Conservation (phyloP, 2,888 invertebrate genomes). For the Agriopis aurantiaria region DNA sequence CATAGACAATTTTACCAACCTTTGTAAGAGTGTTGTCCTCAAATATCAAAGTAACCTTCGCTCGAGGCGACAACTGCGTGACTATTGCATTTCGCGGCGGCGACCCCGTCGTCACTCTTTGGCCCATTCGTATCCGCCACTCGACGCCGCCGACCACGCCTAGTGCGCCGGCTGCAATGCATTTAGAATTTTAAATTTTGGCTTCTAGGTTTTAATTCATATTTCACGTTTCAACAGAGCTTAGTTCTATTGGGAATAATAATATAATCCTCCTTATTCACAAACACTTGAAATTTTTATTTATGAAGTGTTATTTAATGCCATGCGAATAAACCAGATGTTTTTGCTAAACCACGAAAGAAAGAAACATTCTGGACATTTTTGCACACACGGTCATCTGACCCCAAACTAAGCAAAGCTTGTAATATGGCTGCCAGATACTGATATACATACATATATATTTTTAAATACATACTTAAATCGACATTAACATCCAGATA, state of each 20-base stretch:
- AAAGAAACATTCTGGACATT: too few relatives aligned
- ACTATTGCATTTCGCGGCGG: conserved; percentile 75
- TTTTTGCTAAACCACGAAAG: too few relatives aligned
- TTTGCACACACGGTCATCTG: too few relatives aligned
- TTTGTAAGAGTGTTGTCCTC: conserved; percentile 76
- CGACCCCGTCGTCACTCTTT: conserved; percentile 70
- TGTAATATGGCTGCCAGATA: too few relatives aligned
- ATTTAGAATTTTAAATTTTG: conserved; percentile 8
- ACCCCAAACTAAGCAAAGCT: too few relatives aligned
- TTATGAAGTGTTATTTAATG: too few relatives aligned
- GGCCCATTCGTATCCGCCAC: conserved; percentile 77
- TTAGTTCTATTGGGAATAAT: not conserved
- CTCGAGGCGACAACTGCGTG: conserved; percentile 75
- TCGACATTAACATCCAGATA: too few relatives aligned
- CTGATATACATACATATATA: too few relatives aligned
- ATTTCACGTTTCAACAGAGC: not conserved
- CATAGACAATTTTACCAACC: conserved; percentile 50
- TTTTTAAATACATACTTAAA: too few relatives aligned
- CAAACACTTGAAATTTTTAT: too few relatives aligned
- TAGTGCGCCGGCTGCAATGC: conserved; percentile 72
- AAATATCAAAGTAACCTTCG: conserved; percentile 74
- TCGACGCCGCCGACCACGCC: conserved; percentile 82
- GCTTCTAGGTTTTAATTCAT: not conserved
- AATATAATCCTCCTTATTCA: not conserved
- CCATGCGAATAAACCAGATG: too few relatives aligned